These are phyloP conservation scores for Fringilla coelebs DNA, from an alignment of 2,797 vertebrate genomes.

Conservation along the genomic window DNA sequence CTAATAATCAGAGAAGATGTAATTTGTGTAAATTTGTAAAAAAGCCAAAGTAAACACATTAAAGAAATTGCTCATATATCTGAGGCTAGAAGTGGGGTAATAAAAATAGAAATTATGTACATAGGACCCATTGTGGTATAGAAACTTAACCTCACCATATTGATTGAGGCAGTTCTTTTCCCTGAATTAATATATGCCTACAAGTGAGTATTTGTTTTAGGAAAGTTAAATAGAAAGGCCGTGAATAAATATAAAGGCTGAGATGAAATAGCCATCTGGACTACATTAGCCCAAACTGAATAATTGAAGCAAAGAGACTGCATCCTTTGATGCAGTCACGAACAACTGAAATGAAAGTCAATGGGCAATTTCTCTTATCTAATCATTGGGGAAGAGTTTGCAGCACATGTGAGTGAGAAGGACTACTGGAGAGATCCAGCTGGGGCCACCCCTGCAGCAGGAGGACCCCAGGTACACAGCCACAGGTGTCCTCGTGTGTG, in stretches of 20 bases:
- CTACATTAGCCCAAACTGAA: conserved; percentile 5
- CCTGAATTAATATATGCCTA: conserved; percentile 36
- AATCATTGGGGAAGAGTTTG: neutral
- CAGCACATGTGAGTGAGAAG: neutral
- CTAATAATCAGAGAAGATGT: conserved; percentile 11
- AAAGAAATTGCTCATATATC: conserved; percentile 4
- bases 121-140: neutral
- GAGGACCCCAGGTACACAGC: neutral
- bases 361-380: conserved; percentile 32
- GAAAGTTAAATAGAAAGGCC: conserved; percentile 38
- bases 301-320: conserved; percentile 25
- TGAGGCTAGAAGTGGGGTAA: conserved; percentile 1
- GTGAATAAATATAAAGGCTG: conserved; percentile 29
- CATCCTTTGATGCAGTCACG: conserved; percentile 54
- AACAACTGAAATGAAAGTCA: conserved; percentile 49
- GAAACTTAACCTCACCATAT: conserved; percentile 37
- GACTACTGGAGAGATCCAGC: neutral
- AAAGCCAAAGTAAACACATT: conserved; percentile 38
- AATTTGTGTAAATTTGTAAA: conserved; percentile 41
- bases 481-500: accelerated
- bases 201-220: conserved; percentile 38
- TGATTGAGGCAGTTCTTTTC: conserved; percentile 31
- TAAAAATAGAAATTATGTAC: conserved; percentile 32
- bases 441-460: neutral
- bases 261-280: conserved; percentile 53